Evolutionary conservation across 1,140 invertebrate genomes (phyloP), one percentile per base, ranked within the genome.

Genomic region (Meloidogyne hapla): DNA sequence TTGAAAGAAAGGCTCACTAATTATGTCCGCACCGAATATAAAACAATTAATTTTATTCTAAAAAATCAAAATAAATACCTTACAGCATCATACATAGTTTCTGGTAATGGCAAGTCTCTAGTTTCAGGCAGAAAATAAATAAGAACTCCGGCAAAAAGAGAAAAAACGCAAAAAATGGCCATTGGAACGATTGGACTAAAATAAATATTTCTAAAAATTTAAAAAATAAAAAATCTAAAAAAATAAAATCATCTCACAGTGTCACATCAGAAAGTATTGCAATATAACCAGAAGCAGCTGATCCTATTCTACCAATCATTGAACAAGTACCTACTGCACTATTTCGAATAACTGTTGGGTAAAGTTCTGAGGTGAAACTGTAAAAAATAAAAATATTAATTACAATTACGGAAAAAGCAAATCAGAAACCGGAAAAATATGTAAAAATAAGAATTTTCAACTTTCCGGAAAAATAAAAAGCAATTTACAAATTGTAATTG

Each of bases 341-440:
- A 68, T 87, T 86, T 25, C 85, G 71, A 56, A 86, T 83, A 15
- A 86, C 83, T 2, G 85, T 86, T 42, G 85, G 85, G 69, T 86
- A 87, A 21, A 86, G 77, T 74, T 86, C 85, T 21, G 79, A 85
- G 8, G 85, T 87, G 68, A 86, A 86, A 38, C 71, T 73, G 26
- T 10, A 62, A 15, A 33, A 28, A 63, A 33, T 9, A 13, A 71
- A 45, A n/a, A n/a, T n/a, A n/a, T n/a, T n/a, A n/a, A n/a, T n/a
- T n/a, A n/a, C n/a, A n/a, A n/a, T n/a, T n/a, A n/a, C n/a, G n/a
- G n/a, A n/a, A n/a, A n/a, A n/a, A n/a, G n/a, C n/a, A n/a, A n/a
- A n/a, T n/a, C n/a, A 33, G 2, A 33, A 33, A 6, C 4, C 33
- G 33, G 33, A 33, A 33, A 33, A 4, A 5, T n/a, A n/a, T n/a